Conservation (phyloP, 2,888 invertebrate species). For the Patella pellucida region DNA sequence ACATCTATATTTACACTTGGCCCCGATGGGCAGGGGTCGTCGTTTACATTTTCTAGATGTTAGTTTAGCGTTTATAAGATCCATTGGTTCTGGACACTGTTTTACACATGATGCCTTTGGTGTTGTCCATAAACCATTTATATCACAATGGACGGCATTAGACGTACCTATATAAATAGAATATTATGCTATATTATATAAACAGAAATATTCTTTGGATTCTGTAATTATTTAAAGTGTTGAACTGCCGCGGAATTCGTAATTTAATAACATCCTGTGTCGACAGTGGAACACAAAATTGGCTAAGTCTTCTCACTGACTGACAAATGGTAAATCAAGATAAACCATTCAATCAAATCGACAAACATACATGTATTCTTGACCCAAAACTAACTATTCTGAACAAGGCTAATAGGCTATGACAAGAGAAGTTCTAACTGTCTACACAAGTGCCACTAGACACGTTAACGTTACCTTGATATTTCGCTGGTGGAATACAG, state of each 20-base stretch:
- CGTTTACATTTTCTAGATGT: constrained; percentile 44
- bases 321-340: too few species aligned
- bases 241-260: too few species aligned
- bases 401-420: too few species aligned
- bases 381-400: too few species aligned
- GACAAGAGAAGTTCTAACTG: too few species aligned
- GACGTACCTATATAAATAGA: constrained; percentile 41
- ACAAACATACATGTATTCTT: too few species aligned
- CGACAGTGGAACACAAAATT: too few species aligned
- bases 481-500: constrained; percentile 54
- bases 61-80: constrained; percentile 41
- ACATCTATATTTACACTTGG: constrained; percentile 56
- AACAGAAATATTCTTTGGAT: background rate
- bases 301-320: too few species aligned
- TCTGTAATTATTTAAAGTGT: too few species aligned
- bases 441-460: too few species aligned
- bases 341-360: too few species aligned
- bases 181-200: background rate
- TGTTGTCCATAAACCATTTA: constrained; percentile 57
- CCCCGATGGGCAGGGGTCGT: constrained; percentile 45
- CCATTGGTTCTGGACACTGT: constrained; percentile 43
- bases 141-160: constrained; percentile 50
- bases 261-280: too few species aligned
- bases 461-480: constrained; percentile 43
- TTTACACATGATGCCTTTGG: constrained; percentile 51